phyloP scores from a whole-genome alignment of 1,140 invertebrate genomes.

The Sycophaga agraensis region DNA sequence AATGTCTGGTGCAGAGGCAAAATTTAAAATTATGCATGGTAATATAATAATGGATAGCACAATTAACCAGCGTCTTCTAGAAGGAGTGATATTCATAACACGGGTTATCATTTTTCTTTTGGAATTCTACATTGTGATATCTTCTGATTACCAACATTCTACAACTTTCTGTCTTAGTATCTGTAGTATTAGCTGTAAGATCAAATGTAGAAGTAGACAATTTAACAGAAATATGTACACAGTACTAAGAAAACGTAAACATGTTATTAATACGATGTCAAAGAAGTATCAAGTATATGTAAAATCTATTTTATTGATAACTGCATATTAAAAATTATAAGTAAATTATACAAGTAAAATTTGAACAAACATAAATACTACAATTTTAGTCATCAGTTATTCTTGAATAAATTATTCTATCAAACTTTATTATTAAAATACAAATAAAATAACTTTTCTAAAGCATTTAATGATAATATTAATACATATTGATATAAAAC shows the following conservation, averaged over 20 bases:
- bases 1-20: conserved; percentile 48
- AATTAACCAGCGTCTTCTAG: conserved; percentile 42
- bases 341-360: too few species aligned
- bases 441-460: too few species aligned
- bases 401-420: background rate
- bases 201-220: background rate
- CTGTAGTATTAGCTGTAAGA: background rate
- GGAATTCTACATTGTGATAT: conserved; percentile 39
- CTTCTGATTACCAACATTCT: conserved; percentile 1
- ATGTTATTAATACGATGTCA: too few species aligned
- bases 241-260: background rate
- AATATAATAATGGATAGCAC: conserved; percentile 45
- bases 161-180: background rate
- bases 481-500: too few species aligned
- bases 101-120: conserved; percentile 41
- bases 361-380: too few species aligned
- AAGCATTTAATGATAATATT: too few species aligned
- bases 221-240: background rate
- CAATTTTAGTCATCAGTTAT: background rate
- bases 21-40: conserved; percentile 47
- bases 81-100: conserved; percentile 43
- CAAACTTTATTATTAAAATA: background rate
- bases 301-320: too few species aligned
- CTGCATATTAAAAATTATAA: too few species aligned
- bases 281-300: too few species aligned